Evolutionary conservation across 2,888 invertebrate genomes (phyloP).

Genomic region (Iphiclides podalirius): DNA sequence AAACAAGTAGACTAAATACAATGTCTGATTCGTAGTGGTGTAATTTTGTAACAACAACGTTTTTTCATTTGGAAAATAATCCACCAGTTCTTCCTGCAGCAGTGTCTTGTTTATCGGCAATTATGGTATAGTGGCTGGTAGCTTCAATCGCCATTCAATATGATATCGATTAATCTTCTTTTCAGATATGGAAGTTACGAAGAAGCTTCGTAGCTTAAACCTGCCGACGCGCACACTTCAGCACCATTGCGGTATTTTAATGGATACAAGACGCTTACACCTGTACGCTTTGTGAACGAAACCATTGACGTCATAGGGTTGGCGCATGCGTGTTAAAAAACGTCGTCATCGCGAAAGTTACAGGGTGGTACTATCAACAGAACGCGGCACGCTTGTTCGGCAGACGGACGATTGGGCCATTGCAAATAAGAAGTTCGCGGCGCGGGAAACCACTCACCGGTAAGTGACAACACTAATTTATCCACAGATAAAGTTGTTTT

Average conservation of each 20-base stretch:
- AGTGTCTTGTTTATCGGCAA: too few species aligned
- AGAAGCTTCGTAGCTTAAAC: too few species aligned
- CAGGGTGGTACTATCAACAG: slow-evolving; percentile 28
- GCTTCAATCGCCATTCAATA: too few species aligned
- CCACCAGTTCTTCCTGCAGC: too few species aligned
- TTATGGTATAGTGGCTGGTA: too few species aligned
- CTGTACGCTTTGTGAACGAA: slow-evolving; percentile 74
- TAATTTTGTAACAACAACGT: too few species aligned
- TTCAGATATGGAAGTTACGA: too few species aligned
- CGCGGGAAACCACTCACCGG: slow-evolving; percentile 59
- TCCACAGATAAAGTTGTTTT: slow-evolving; percentile 2
- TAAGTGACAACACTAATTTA: slow-evolving; percentile 43
- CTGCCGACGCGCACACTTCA: not conserved
- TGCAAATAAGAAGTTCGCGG: slow-evolving; percentile 37
- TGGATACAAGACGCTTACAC: slow-evolving; percentile 47
- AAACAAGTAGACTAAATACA: too few species aligned
- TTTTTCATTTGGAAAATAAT: too few species aligned
- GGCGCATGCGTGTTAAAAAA: slow-evolving; percentile 52
- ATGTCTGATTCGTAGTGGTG: too few species aligned
- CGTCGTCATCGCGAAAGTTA: slow-evolving; percentile 38
- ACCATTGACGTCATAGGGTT: slow-evolving; percentile 73
- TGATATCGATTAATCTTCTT: too few species aligned
- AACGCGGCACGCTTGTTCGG: slow-evolving; percentile 56
- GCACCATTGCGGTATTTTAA: slow-evolving; percentile 36
- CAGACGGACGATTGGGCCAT: slow-evolving; percentile 44